phyloP scores from a whole-genome alignment of 2,888 invertebrate species.

The Stenichneumon culpator region DNA sequence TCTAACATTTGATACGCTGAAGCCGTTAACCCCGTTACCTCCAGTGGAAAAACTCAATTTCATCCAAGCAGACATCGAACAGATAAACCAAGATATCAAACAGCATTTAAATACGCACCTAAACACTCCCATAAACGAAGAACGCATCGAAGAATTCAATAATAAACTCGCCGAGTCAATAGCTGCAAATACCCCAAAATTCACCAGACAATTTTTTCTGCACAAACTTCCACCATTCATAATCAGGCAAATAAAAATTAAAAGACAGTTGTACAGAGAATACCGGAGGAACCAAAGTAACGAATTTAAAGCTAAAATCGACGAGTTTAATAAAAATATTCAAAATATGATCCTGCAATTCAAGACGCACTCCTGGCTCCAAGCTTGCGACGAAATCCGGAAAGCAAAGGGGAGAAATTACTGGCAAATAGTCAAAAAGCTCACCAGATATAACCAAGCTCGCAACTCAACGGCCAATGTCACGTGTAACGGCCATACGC shows the following conservation, averaged over 20 bases:
- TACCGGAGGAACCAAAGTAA: neutral
- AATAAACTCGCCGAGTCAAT: constrained; percentile 15
- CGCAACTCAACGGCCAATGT: neutral
- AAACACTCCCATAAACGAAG: constrained; percentile 3
- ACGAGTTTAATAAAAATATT: constrained; percentile 19
- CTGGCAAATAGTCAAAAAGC: constrained; percentile 42
- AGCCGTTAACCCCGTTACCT: neutral
- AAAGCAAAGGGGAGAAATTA: constrained; percentile 29
- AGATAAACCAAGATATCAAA: neutral
- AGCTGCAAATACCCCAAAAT: constrained; percentile 6
- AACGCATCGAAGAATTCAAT: constrained; percentile 5
- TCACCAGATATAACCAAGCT: constrained; percentile 15
- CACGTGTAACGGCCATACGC: neutral
- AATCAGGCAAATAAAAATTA: constrained; percentile 23
- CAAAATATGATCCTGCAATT: constrained; percentile 14
- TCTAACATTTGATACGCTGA: neutral
- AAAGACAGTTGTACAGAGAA: constrained; percentile 20
- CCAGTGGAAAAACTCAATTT: constrained; percentile 13
- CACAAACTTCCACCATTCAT: constrained; percentile 25
- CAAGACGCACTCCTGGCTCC: constrained; percentile 30
- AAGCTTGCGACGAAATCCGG: constrained; percentile 33
- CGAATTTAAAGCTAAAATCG: neutral
- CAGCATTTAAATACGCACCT: neutral
- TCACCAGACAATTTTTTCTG: neutral
- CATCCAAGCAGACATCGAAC: neutral